Conservation (phyloP, 2,888 invertebrate genomes). For the Lissonota sp. region DNA sequence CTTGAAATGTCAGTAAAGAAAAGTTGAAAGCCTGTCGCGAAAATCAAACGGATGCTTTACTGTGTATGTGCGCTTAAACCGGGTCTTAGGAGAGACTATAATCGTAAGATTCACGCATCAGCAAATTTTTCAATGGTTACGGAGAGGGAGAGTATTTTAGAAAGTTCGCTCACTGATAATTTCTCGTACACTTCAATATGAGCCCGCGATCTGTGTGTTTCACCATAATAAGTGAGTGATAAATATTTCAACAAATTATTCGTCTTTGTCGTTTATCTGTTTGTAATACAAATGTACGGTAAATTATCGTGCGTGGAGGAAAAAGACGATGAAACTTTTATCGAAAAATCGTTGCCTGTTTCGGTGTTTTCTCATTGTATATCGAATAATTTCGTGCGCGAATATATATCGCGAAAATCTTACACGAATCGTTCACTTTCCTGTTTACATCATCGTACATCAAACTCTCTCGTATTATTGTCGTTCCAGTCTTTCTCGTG, state of each 20-base stretch:
- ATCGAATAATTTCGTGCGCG: background rate
- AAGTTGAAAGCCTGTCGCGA: background rate
- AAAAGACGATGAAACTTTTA: background rate
- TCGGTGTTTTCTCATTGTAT: background rate
- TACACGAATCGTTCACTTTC: background rate
- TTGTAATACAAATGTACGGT: background rate
- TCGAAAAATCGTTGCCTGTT: background rate
- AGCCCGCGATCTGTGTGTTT: constrained; percentile 59
- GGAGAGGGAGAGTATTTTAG: constrained; percentile 20
- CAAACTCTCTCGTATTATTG: constrained; percentile 5
- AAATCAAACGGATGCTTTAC: background rate
- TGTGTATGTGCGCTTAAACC: background rate
- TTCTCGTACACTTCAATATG: constrained; percentile 52
- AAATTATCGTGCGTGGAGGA: background rate
- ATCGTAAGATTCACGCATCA: background rate
- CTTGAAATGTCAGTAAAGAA: background rate
- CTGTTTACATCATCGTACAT: constrained; percentile 40
- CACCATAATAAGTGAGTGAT: constrained; percentile 57
- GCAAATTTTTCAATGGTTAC: background rate
- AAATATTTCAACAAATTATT: background rate
- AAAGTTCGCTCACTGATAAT: constrained; percentile 20
- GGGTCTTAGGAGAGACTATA: background rate
- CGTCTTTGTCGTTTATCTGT: background rate
- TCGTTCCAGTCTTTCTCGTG: background rate
- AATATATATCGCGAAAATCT: background rate